phyloP scores from a whole-genome alignment of 2,797 vertebrate species.

The Megaceryle alcyon region DNA sequence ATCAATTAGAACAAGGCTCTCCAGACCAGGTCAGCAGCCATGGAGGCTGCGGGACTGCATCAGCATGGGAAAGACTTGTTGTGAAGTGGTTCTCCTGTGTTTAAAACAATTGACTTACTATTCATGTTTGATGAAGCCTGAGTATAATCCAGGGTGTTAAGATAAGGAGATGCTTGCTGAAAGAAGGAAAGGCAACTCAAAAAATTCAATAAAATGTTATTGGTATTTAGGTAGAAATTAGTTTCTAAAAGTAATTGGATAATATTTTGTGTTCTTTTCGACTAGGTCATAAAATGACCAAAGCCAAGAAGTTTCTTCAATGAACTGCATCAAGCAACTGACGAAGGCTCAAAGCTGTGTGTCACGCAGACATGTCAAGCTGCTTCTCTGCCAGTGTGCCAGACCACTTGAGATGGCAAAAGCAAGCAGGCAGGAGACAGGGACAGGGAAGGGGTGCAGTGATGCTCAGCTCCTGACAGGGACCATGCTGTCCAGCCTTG shows the following conservation, averaged over 20 bases:
- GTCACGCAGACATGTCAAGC: background rate
- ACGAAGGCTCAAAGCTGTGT: background rate
- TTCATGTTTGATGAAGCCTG: background rate
- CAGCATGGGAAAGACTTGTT: background rate
- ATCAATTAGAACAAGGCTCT: background rate
- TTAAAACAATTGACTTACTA: background rate
- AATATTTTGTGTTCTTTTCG: background rate
- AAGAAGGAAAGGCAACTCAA: background rate
- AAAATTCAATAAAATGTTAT: background rate
- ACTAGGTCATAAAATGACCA: background rate
- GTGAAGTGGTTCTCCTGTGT: background rate
- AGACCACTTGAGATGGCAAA: background rate
- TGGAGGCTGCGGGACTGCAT: background rate
- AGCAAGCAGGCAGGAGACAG: background rate
- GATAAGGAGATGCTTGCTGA: background rate
- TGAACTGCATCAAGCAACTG: background rate
- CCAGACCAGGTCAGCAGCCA: constrained; percentile 2
- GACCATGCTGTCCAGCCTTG: background rate
- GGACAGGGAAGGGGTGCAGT: background rate
- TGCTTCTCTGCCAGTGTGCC: background rate
- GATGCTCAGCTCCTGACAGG: background rate
- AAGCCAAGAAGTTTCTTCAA: background rate
- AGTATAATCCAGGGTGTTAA: background rate
- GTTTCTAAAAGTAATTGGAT: background rate
- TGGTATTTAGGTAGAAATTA: background rate